phyloP scores from a whole-genome alignment of 2,113 vertebrate genomes.

The Herpailurus yagouaroundi region DNA sequence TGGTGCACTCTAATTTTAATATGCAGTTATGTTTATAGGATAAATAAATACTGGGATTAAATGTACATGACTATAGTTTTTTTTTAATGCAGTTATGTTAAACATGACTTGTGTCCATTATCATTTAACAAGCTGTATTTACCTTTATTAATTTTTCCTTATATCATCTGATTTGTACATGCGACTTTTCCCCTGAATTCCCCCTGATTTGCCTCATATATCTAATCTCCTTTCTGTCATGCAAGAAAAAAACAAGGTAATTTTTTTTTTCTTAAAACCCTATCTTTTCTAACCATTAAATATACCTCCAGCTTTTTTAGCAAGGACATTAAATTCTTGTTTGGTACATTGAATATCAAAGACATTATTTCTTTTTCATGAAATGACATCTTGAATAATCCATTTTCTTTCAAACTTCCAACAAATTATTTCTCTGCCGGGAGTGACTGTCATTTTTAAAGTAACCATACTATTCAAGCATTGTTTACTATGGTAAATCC shows the following conservation, averaged over 20 bases:
- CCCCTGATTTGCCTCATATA: neutral
- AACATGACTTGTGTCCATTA: neutral
- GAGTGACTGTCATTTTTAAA: slow-evolving; percentile 47
- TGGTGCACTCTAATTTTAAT: neutral
- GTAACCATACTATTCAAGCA: slow-evolving; percentile 46
- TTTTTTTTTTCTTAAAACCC: slow-evolving; percentile 38
- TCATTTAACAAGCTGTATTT: slow-evolving; percentile 6
- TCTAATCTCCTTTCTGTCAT: neutral
- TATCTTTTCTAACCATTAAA: slow-evolving; percentile 53
- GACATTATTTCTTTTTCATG: slow-evolving; percentile 57
- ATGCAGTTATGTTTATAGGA: neutral
- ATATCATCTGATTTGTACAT: neutral
- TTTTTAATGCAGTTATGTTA: neutral
- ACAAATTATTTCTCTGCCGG: slow-evolving; percentile 33
- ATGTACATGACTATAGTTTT: neutral
- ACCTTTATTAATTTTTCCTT: neutral
- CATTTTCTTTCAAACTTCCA: slow-evolving; percentile 63
- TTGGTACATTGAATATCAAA: slow-evolving; percentile 53
- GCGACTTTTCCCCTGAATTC: neutral
- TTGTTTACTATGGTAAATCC: slow-evolving; percentile 49
- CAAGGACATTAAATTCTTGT: slow-evolving; percentile 27
- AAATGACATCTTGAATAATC: slow-evolving; percentile 62
- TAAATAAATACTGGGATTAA: neutral
- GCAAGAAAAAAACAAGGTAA: slow-evolving; percentile 25
- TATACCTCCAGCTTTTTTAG: slow-evolving; percentile 44